Percentiles rank a stretch among this genome's conserved stretches.
phyloP scores from a whole-genome alignment of 2,888 invertebrate genomes.

The Hetaerina titia region DNA sequence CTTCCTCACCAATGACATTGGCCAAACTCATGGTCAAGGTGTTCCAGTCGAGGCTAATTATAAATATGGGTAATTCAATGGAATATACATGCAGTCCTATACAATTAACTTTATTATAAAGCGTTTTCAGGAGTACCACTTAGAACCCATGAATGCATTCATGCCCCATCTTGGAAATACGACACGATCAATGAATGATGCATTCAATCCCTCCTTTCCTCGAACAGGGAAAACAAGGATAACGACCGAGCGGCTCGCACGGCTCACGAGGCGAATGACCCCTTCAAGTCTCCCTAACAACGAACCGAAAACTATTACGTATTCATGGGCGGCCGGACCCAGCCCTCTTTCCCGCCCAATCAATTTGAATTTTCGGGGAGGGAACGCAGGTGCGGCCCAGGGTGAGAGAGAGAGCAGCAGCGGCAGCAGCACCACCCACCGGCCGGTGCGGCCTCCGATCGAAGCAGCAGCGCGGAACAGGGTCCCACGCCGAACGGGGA shows the following conservation, averaged over 20 bases:
- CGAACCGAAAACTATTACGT: background rate
- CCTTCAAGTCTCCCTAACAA: background rate
- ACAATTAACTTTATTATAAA: too few relatives aligned
- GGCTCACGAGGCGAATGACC: slow-evolving; percentile 10
- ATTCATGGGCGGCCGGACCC: background rate
- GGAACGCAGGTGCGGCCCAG: slow-evolving; percentile 16
- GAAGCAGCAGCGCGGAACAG: background rate
- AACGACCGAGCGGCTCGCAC: background rate
- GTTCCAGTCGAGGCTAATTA: too few relatives aligned
- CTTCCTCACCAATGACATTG: too few relatives aligned
- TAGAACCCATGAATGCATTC: background rate
- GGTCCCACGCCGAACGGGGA: background rate
- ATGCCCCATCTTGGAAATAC: background rate
- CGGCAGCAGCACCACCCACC: background rate
- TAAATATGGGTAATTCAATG: too few relatives aligned
- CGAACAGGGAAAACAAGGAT: background rate
- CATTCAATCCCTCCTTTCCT: background rate
- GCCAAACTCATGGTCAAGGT: too few relatives aligned
- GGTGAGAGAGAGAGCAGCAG: background rate
- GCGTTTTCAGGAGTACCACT: too few relatives aligned
- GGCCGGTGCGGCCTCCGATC: background rate
- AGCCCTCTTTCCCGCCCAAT: background rate
- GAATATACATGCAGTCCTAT: too few relatives aligned
- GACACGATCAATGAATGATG: slow-evolving; percentile 8
- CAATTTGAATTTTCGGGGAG: background rate